Conservation (phyloP, 2,113 vertebrate genomes). For the Labeo catla region DNA sequence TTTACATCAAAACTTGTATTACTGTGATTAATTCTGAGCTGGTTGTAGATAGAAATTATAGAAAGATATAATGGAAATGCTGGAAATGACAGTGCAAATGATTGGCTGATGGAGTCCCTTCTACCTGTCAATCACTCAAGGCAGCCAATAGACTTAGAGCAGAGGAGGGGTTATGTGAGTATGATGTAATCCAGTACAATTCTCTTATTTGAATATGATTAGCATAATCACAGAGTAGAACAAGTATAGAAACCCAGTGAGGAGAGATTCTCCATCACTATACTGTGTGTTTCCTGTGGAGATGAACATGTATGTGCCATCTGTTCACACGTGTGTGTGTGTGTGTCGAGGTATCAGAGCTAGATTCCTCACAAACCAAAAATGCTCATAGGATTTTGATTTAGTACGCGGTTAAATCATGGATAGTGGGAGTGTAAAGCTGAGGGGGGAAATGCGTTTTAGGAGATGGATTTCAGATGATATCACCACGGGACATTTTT, state of each 20-base stretch:
- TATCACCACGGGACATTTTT: neutral
- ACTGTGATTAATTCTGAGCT: neutral
- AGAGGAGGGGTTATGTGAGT: neutral
- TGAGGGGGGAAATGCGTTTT: slow-evolving; percentile 3
- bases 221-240: neutral
- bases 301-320: slow-evolving; percentile 44
- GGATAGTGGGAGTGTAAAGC: neutral
- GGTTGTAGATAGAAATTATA: neutral
- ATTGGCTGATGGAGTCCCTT: neutral
- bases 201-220: neutral
- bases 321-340: slow-evolving; percentile 39
- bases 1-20: neutral
- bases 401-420: neutral
- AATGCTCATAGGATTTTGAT: slow-evolving; percentile 5
- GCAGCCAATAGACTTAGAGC: neutral
- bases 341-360: neutral
- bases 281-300: slow-evolving; percentile 12
- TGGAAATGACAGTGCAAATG: neutral
- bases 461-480: slow-evolving; percentile 26
- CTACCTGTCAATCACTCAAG: slow-evolving; percentile 6
- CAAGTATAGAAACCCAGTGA: neutral
- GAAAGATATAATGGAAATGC: neutral
- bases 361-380: neutral
- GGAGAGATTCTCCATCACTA: neutral
- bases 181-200: neutral